Base-by-base conservation (phyloP, 2,888 invertebrate genomes). In the Chouioia cunea region DNA sequence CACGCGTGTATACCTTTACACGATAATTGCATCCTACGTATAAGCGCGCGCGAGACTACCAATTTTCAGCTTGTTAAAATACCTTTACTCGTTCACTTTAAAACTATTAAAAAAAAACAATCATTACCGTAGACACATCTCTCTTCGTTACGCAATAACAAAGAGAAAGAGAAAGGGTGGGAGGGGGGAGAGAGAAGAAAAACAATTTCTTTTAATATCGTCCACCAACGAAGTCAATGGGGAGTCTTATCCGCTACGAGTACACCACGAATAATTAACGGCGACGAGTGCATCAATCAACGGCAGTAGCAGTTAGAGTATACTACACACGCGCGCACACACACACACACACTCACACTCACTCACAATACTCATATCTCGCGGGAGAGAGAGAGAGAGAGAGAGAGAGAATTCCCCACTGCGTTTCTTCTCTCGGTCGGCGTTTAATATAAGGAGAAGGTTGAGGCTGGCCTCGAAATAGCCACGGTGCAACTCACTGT, bases 401-500 rank as follows among this genome's bases (percentile, higher is more conserved):
- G 63, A 47, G 44, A 23, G 27, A 43, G 50, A 53, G 66, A 52
- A 43, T 54, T n/a, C n/a, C n/a, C n/a, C n/a, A n/a, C 53, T 44
- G 52, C 58, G 56, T 27, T 12, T 48, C 52, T 18, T 62, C 16
- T 43, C 43, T 16, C 43, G 43, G 44, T 18, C 36, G 27, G n/a
- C 56, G n/a, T 16, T 22, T 20, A 20, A 20, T 50, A 50, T 53
- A 22, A 36, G 76, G 76, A 77, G 73, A 76, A 79, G 77, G 78
- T 75, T 76, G 71, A 76, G 76, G 76, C 71, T 73, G 75, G 60
- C 20, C 15, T 18, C 76, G 76, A 83, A 83, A 83, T 83, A 82
- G 83, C 80, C 22, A 4, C 22, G 75, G 75, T 75, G 80, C 77
- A 6, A 78, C 82, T 83, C 83, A 83, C 83, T 82, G 83, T 83